Evolutionary conservation across 2,113 vertebrate genomes (phyloP), one percentile per base, ranked within the genome.

Genomic region (human): DNA sequence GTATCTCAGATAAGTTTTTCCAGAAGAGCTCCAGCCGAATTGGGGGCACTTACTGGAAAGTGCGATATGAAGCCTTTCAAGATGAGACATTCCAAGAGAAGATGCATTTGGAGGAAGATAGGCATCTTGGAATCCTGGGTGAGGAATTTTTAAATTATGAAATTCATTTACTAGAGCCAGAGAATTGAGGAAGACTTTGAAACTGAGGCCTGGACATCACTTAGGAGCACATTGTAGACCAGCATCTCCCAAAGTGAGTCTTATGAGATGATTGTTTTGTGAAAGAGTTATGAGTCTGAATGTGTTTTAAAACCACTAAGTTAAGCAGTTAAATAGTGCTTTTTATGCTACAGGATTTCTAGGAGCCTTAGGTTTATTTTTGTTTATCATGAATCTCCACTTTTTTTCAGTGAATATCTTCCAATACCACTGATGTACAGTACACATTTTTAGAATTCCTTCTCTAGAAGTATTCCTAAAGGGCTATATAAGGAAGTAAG

Each of bases 31-130:
- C 38, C 48, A 89, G 90, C 55, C 91, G 97, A 80, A 98, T 99
- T 76, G 99, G 99, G 8, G 99, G 99, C 61, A 98, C 97, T 88
- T 99, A 99, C 0, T 99, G 98, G 98, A 99, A 99, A 97, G 99
- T 98, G 20, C 98, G 95, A 35, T 99, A 98, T 4, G 97, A 98
- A 97, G 99, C 98, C 43, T 99, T 99, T 7, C 98, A 98, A 61
- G 99, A 99, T 92, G 98, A 95, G 48, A 99, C 97, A 76, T 99
- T 99, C 97, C 98, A 97, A 35, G 96, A 98, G 94, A 98, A 98
- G 90, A 96, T 98, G 73, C 98, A 30, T 18, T 89, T 92, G 0
- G 97, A 98, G 50, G 98, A 99, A 66, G 98, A 98, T 66, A 94
- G 97, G 4, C 98, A 99, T 96, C 98, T 99, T 68, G 99, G 99